Base-by-base conservation (phyloP, 2,888 invertebrate species). In the Blomia tropicalis region DNA sequence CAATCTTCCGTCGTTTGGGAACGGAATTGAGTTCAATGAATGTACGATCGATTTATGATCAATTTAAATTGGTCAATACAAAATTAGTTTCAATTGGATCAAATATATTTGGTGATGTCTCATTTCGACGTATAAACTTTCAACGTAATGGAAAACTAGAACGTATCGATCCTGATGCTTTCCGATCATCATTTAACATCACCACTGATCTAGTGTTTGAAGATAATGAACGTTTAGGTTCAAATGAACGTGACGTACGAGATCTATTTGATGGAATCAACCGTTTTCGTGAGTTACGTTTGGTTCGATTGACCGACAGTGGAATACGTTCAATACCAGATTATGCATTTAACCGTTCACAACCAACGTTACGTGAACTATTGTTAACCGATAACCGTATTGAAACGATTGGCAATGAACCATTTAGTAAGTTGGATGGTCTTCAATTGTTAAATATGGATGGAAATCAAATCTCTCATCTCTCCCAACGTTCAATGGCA, bases 311-410 rank as follows among this genome's bases (percentile, higher is more conserved):
- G 1, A 62, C 58, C 4, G 62, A 62, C n/a, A 58, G 53, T 41
- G 58, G 51, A 14, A 58, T 62, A 19, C 43, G 44, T 19, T 22
- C 22, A n/a, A 22, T 62, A 27, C 62, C 62, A 4, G 44, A 62
- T 2, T 17, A 36, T 14, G 62, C 62, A 19, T 62, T 62, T 43
- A 43, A 29, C 11, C 29, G 44, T 32, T 43, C 58, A n/a, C 58
- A 58, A 19, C 27, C 43, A 1, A 19, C 62, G 27, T n/a, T 62
- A 25, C 11, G n/a, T 1, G 17, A 44, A 4, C 25, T 62, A 4
- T 58, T 58, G 17, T 22, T 62, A 4, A 43, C 58, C 3, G 62
- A 62, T 44, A 62, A 62, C 32, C 58, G 44, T 22, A 62, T 62
- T 11, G 51, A 27, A 14, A 14, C 22, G 32, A 58, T 62, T 29